Evolutionary conservation across 2,797 vertebrate species (phyloP), one percentile per base, ranked within the genome.

Genomic region (Epinephelus awoara): DNA sequence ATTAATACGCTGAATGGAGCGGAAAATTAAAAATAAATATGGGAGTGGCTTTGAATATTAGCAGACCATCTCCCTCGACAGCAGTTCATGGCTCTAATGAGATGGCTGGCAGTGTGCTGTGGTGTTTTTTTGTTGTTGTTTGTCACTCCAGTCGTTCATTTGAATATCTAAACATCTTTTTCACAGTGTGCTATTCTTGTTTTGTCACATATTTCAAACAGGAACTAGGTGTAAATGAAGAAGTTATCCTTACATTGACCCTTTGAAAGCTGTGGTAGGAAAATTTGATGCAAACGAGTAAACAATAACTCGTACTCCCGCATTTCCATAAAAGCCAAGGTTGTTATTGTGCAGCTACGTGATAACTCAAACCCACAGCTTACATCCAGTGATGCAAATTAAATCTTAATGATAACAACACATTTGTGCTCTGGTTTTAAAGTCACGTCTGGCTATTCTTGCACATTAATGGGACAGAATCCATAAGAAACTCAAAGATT

Each of bases 21-120:
- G 5, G 4, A 57, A 42, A 42, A 51, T 69, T 3, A 67, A 74
- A 77, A 70, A 34, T 40, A 52, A 66, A 67, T 57, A 23, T 25
- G 38, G 54, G 23, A 27, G 44, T 25, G 50, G 34, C 46, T 69
- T 23, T 69, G 23, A 40, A 73, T 66, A 62, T 80, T 2, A 67
- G 13, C 19, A 25, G 38, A 72, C 1, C n/a, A 42, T 1, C 40
- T 72, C 18, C n/a, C 21, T 49, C 12, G 9, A 15, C 51, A 47
- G 55, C 11, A 34, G 38, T 12, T 19, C 42, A 19, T 47, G 23
- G 13, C 19, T 34, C 6, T 42, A 7, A 8, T 62, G 42, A 70
- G 18, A 55, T 49, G 18, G 15, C n/a, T 25, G 23, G 18, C 21
- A 11, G 29, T 0, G 2, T 46, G 29, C 3, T 42, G 7, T 13